Evolutionary conservation across 2,888 invertebrate genomes (phyloP), one percentile per base, ranked within the genome.

Genomic region (Cancer borealis): DNA sequence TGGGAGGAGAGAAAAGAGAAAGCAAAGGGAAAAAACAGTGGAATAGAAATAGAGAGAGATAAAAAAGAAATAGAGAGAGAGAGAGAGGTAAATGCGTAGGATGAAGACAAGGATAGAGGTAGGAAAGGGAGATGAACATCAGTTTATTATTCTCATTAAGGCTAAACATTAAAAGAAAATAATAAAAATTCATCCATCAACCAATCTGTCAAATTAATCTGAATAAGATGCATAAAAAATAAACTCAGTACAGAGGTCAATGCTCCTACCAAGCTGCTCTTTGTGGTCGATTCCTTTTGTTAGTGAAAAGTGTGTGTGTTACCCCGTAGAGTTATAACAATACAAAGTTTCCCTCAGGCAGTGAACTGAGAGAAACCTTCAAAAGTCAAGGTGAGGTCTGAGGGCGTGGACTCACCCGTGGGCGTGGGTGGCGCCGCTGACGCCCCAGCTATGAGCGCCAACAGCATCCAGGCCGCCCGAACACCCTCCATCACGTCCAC

Each of bases 391-490:
- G 45, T 89, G n/a, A n/a, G 6, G 45, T n/a, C 6, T 17, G 4
- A 6, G 66, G 66, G n/a, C 21, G 66, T 21, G 0, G 66, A 39
- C 91, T 26, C n/a, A 91, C 91, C 91, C n/a, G 91, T 66, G 60
- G 91, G 91, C 17, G 91, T 46, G 66, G 91, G 66, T n/a, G 91
- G 73, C 1, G 91, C 91, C 4, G 66, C 66, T 2, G 12, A 6
- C 21, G 73, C 91, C 73, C 30, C 91, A 45, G 14, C 66, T 45
- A 73, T 30, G n/a, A 90, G 90, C 54, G n/a, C 91, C 91, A 91
- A 5, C 73, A 91, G 12, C 60, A 66, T 10, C 73, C 39, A 17
- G 45, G 45, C 66, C 17, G 66, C 66, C 91, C 60, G 39, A 39
- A 17, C 12, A 26, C 30, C 46, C 8, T 46, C 88, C 88, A 88